Evolutionary conservation across 1,140 invertebrate genomes (phyloP).

Genomic region (Cydia fagiglandana): DNA sequence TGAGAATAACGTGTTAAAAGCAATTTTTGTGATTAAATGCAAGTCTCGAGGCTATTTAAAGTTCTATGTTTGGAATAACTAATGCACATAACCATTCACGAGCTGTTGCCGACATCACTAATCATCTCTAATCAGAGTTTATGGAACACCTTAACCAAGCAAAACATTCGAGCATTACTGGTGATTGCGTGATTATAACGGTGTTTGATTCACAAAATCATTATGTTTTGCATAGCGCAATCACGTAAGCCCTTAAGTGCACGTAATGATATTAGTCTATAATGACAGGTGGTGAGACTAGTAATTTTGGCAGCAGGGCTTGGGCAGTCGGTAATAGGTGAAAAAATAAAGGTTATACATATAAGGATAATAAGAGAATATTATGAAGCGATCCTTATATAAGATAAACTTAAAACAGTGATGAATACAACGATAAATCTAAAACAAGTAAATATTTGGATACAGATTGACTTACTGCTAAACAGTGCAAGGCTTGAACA

Average conservation of each 20-base stretch:
- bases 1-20: no score
- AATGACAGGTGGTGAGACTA: constrained; percentile 2
- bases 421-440: neutral
- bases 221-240: constrained; percentile 25
- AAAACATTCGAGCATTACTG: constrained; percentile 25
- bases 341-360: constrained; percentile 1
- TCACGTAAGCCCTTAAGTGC: constrained; percentile 9
- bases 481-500: neutral
- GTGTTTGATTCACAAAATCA: constrained; percentile 26
- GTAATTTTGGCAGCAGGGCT: constrained; percentile 8
- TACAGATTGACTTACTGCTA: neutral
- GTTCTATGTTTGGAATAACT: neutral
- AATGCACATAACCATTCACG: constrained; percentile 3
- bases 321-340: neutral
- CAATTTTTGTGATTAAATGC: neutral
- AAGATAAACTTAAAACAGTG: neutral
- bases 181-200: constrained; percentile 26
- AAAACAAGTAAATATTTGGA: no score
- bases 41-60: neutral
- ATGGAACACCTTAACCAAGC: constrained; percentile 15
- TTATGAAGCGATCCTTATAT: neutral
- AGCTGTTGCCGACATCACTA: constrained; percentile 5
- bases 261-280: constrained; percentile 11
- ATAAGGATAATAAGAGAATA: neutral
- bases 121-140: constrained; percentile 8